Percentiles rank a stretch among this genome's conserved stretches.
These are phyloP conservation scores for Atrichornis clamosus DNA, from an alignment of 2,113 vertebrate genomes.

Conservation along the genomic window DNA sequence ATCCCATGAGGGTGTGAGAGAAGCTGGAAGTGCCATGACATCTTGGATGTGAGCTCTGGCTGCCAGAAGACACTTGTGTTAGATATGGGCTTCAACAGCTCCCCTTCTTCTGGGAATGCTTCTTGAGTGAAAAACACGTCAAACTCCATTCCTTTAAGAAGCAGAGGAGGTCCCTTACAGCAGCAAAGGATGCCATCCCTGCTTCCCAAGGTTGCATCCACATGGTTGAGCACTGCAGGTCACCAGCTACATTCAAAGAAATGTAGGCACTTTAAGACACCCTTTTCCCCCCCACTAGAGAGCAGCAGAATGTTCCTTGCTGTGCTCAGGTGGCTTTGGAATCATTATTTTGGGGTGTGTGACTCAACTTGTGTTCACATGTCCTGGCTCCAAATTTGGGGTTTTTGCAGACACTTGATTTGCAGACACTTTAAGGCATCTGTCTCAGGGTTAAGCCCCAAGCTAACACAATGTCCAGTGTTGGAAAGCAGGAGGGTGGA, in stretches of 20 bases:
- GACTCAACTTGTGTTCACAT: not conserved
- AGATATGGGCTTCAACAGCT: not conserved
- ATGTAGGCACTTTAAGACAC: not conserved
- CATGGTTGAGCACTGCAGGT: not conserved
- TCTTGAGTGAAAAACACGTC: not conserved
- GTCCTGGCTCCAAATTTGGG: not conserved
- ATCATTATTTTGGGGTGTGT: not conserved
- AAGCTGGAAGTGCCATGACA: not conserved
- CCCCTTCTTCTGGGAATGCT: not conserved
- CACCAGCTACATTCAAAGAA: not conserved
- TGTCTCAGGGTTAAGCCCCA: not conserved
- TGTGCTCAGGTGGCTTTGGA: not conserved
- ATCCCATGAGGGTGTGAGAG: not conserved
- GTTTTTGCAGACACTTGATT: not conserved
- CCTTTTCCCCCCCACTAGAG: not conserved
- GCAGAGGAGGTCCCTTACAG: not conserved
- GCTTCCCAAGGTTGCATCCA: not conserved
- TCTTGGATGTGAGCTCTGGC: not conserved
- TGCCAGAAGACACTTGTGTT: not conserved
- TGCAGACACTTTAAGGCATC: not conserved
- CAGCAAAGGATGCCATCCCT: not conserved
- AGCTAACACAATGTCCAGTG: not conserved
- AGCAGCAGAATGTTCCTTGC: not conserved
- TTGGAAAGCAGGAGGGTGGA: not conserved
- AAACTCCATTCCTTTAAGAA: not conserved